A percentile compares a stretch with the other conserved stretches of the same genome.
Conservation (phyloP, 2,797 vertebrate genomes). For the Adelosebastes latens region DNA sequence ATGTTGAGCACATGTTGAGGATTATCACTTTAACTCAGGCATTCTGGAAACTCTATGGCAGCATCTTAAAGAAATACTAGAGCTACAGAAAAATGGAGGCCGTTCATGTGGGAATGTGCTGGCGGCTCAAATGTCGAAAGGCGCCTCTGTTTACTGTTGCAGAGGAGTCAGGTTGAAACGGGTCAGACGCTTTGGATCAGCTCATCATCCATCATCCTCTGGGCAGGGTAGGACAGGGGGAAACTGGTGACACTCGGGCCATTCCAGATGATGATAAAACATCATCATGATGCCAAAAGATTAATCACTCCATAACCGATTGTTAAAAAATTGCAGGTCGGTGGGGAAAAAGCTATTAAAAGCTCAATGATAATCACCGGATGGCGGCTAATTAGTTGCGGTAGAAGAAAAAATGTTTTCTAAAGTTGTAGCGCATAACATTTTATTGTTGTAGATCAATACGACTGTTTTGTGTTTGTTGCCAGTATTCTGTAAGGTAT, state of each 20-base stretch:
- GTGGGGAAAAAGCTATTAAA: background rate
- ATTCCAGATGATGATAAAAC: slow-evolving; percentile 43
- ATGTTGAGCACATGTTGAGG: background rate
- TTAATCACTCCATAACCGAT: slow-evolving; percentile 9
- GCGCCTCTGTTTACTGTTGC: slow-evolving; percentile 62
- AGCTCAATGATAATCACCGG: background rate
- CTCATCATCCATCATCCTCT: slow-evolving; percentile 71
- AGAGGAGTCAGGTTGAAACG: slow-evolving; percentile 59
- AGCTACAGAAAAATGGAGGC: slow-evolving; percentile 23
- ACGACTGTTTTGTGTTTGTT: too few species aligned
- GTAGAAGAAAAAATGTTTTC: background rate
- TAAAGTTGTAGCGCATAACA: background rate
- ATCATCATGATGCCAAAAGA: slow-evolving; percentile 29
- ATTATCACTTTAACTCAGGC: background rate
- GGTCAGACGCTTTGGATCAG: slow-evolving; percentile 65
- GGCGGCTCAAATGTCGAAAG: slow-evolving; percentile 45
- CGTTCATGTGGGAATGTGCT: slow-evolving; percentile 25
- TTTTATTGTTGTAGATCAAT: background rate
- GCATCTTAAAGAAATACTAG: slow-evolving; percentile 9
- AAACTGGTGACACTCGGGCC: slow-evolving; percentile 32
- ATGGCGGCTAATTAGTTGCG: background rate
- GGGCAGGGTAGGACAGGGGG: slow-evolving; percentile 28
- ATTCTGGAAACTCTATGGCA: background rate
- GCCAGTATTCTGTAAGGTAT: background rate
- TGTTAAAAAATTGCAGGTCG: slow-evolving; percentile 1